Conservation (phyloP, 1,140 invertebrate species). For the Diplogasteroides magnus region DNA sequence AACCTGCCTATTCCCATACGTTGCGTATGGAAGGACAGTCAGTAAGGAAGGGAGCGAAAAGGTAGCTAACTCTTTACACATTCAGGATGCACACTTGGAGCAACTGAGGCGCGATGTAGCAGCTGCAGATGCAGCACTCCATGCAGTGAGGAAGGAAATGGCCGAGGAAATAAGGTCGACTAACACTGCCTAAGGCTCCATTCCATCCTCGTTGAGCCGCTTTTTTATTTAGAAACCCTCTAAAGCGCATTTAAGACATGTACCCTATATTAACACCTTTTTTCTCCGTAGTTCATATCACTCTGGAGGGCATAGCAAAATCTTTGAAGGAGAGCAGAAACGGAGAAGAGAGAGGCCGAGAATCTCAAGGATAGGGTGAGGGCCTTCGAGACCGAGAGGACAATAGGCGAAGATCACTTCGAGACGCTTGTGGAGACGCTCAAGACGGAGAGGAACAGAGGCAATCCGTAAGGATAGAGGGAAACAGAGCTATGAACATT, state of each 20-base stretch:
- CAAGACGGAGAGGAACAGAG: background rate
- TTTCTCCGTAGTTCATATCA: no score
- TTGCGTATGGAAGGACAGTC: no score
- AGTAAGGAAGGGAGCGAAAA: no score
- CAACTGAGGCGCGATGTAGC: background rate
- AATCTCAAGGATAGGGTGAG: background rate
- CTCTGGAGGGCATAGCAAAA: no score
- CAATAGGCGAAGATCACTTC: background rate
- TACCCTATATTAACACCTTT: no score
- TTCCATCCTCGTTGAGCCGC: no score
- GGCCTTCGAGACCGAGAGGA: background rate
- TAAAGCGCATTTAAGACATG: no score
- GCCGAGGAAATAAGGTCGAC: background rate
- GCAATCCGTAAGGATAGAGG: background rate
- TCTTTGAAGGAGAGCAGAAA: no score
- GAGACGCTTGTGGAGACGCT: background rate
- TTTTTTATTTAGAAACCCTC: no score
- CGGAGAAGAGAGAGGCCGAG: background rate
- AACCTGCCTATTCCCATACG: no score
- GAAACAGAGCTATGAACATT: no score
- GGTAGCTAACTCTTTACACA: background rate
- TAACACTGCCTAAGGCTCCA: no score
- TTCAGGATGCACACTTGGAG: background rate
- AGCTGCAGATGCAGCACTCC: background rate
- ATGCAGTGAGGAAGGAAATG: background rate